Percentiles rank a stretch among this genome's conserved stretches.
phyloP scores from a whole-genome alignment of 2,113 vertebrate genomes.

The Electrona antarctica region DNA sequence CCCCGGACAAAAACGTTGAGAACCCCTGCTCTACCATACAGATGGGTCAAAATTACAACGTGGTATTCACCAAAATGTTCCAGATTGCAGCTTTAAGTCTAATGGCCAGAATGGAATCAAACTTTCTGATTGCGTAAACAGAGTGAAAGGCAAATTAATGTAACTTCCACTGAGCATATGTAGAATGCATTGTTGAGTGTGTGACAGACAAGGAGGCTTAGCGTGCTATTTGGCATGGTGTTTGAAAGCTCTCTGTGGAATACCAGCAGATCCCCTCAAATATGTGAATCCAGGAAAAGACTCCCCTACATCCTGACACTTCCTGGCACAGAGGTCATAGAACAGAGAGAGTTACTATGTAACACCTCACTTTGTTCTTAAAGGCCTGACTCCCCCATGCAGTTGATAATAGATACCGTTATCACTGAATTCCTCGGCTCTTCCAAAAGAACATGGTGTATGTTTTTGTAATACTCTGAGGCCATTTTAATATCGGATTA shows the following conservation, averaged over 20 bases:
- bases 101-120: too few species aligned
- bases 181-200: neutral
- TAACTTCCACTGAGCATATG: neutral
- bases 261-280: neutral
- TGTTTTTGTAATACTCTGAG: slow-evolving; percentile 16
- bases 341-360: slow-evolving; percentile 10
- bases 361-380: slow-evolving; percentile 12
- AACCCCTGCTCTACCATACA: too few species aligned
- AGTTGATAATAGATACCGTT: too few species aligned
- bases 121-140: slow-evolving; percentile 17
- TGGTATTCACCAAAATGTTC: too few species aligned
- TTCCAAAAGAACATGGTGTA: slow-evolving; percentile 8
- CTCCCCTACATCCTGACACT: slow-evolving; percentile 1
- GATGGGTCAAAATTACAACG: too few species aligned
- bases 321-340: neutral
- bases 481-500: neutral
- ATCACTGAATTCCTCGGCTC: neutral
- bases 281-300: neutral
- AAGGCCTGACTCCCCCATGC: neutral
- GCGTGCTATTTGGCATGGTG: slow-evolving; percentile 14
- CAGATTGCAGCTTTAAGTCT: too few species aligned
- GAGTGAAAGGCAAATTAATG: neutral
- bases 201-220: slow-evolving; percentile 2
- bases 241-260: slow-evolving; percentile 21
- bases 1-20: too few species aligned